Conservation (phyloP, 2,888 invertebrate species). For the Lepidochitona cinerea region DNA sequence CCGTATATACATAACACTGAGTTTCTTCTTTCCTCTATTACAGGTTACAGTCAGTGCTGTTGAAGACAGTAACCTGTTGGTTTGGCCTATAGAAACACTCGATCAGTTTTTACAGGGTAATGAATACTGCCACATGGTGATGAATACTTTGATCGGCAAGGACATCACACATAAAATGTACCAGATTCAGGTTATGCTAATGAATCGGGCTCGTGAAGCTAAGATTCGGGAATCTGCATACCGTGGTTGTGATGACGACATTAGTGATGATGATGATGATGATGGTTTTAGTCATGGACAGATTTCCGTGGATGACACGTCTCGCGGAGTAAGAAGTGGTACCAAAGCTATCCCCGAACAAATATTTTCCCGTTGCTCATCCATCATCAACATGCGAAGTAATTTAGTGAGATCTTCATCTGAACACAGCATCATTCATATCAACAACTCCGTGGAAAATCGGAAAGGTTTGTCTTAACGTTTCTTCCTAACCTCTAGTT, state of each 20-base stretch:
- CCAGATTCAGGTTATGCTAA: conserved; percentile 31
- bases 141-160: conserved; percentile 84
- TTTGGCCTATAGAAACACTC: conserved; percentile 84
- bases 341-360: neutral
- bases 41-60: conserved; percentile 85
- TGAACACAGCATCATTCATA: neutral
- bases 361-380: neutral
- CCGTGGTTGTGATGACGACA: neutral
- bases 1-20: no score
- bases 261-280: no score
- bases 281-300: no score
- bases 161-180: conserved; percentile 88
- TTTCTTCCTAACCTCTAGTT: no score
- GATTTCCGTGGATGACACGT: no score
- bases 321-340: no score
- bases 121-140: conserved; percentile 81
- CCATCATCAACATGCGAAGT: neutral
- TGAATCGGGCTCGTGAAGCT: neutral
- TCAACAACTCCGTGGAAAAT: neutral
- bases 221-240: neutral
- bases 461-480: neutral
- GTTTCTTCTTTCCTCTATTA: conserved; percentile 35
- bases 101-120: conserved; percentile 82
- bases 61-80: conserved; percentile 82
- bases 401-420: neutral